Conservation (phyloP, 2,113 vertebrate genomes). For the Pungitius pungitius region DNA sequence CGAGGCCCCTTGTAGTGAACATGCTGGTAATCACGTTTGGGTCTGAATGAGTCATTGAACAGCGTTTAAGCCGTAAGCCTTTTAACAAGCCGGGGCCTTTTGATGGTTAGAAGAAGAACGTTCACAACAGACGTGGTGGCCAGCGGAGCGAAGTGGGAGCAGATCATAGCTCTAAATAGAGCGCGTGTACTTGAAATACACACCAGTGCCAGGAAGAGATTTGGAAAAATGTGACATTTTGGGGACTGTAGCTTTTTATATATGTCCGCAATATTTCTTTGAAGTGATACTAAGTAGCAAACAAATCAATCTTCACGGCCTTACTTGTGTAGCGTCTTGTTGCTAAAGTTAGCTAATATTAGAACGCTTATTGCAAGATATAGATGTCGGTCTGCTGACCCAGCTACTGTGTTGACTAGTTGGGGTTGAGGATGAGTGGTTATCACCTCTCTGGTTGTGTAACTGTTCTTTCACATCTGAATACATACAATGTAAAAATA, state of each 20-base stretch:
- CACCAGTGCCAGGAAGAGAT: background rate
- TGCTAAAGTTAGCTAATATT: too few species aligned
- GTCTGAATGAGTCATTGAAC: constrained; percentile 15
- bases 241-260: background rate
- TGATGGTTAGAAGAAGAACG: constrained; percentile 13
- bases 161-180: background rate
- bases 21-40: background rate
- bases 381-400: too few species aligned
- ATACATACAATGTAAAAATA: too few species aligned
- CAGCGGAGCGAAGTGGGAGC: background rate
- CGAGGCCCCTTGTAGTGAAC: constrained; percentile 18
- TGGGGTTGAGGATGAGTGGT: too few species aligned
- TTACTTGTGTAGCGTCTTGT: background rate
- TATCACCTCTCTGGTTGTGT: too few species aligned
- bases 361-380: too few species aligned
- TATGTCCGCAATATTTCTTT: background rate
- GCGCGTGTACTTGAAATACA: background rate
- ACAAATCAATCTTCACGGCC: background rate
- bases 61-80: background rate
- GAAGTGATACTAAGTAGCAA: background rate
- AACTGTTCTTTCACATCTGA: too few species aligned
- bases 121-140: background rate
- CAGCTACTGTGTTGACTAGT: too few species aligned
- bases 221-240: background rate
- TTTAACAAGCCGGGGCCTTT: constrained; percentile 10